Base-by-base conservation (phyloP, 2,113 vertebrate species). In the Cyphomyrus discorhynchus region DNA sequence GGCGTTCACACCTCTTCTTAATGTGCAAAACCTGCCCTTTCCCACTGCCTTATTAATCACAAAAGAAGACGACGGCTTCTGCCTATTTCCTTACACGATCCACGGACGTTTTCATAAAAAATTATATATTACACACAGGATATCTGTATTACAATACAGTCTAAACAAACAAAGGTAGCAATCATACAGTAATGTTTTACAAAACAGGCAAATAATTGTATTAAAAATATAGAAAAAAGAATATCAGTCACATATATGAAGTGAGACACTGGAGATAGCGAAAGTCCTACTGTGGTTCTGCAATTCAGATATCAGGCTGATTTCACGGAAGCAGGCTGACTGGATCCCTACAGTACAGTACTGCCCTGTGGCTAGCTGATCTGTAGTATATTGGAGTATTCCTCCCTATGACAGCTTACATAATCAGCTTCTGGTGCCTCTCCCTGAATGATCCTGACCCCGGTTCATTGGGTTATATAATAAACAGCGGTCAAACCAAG, bases 11-110 rank as follows among this genome's bases (percentile, higher is more conserved):
- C 82, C 82, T 47, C 17, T 84, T 27, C 24, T 84, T 45, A 84
- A 84, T 84, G 82, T 84, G 82, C 45, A 84, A 84, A 84, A 84
- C 39, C 82, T 84, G 82, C 82, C 82, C 42, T 84, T 84, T 84
- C 82, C 82, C 82, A 13, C 42, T 10, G 42, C 35, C 39, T 46
- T 84, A 47, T 84, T 84, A 84, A 84, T 84, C 82, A 47, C 3
- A 46, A 24, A 84, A 84, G 35, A 84, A 84, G 19, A 35, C 21
- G 3, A 46, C 6, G 21, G 11, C 15, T 80, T 80, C 35, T 17
- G 31, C 13, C 17, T 80, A 39, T 17, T 42, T 80, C 35, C 35
- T 80, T 7, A 80, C 5, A 42, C 6, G 74, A 80, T 80, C 31
- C 70, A 77, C 35, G 31, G 31, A 77, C 31, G 27, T 39, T 77